These are phyloP conservation scores for Cosmia pyralina DNA, from an alignment of 2,888 invertebrate genomes.

Conservation along the genomic window DNA sequence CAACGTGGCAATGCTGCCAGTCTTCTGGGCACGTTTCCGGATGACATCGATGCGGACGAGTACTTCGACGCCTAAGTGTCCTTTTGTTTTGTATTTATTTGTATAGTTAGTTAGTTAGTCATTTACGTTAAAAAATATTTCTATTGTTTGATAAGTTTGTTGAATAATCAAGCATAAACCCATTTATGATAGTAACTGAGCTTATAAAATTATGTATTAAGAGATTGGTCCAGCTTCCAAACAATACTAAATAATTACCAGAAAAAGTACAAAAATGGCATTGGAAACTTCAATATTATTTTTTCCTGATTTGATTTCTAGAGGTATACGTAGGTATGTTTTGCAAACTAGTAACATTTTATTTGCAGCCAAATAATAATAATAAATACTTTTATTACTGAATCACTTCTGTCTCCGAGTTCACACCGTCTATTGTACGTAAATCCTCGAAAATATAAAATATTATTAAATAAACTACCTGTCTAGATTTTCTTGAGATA, in stretches of 20 bases:
- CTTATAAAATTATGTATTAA: too few relatives aligned
- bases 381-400: neutral
- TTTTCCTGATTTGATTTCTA: neutral
- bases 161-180: too few relatives aligned
- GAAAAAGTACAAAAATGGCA: too few relatives aligned
- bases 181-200: too few relatives aligned
- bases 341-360: neutral
- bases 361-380: neutral
- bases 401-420: constrained; percentile 42
- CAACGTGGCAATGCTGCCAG: too few relatives aligned
- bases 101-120: too few relatives aligned
- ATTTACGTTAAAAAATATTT: too few relatives aligned
- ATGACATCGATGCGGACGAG: too few relatives aligned
- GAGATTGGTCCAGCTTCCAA: neutral
- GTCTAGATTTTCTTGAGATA: constrained; percentile 37
- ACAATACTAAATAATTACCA: neutral
- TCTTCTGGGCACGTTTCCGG: too few relatives aligned
- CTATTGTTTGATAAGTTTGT: too few relatives aligned
- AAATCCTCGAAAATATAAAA: constrained; percentile 27
- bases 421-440: constrained; percentile 43
- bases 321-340: neutral
- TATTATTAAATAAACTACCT: constrained; percentile 27
- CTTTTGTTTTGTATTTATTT: too few relatives aligned
- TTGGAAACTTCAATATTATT: neutral
- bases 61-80: too few relatives aligned